Percentiles rank a stretch among this genome's conserved stretches.
Evolutionary conservation across 2,113 vertebrate genomes (phyloP).

Genomic region (Heteronetta atricapilla): DNA sequence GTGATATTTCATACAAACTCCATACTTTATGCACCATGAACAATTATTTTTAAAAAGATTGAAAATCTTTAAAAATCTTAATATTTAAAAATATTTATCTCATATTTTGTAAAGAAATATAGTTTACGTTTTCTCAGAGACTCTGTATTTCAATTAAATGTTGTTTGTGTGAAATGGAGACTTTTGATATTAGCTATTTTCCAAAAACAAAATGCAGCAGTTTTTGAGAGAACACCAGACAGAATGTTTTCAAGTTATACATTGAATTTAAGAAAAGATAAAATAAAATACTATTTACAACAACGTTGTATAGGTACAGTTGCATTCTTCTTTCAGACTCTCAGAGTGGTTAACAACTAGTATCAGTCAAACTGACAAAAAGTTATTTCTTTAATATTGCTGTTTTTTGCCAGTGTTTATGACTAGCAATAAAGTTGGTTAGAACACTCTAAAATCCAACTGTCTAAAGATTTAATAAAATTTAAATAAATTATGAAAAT

Average conservation of each 20-base stretch:
- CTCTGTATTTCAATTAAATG: not conserved
- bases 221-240: not conserved
- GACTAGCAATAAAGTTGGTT: not conserved
- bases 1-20: not conserved
- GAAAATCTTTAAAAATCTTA: not conserved
- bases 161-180: not conserved
- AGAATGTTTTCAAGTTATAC: not conserved
- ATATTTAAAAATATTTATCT: not conserved
- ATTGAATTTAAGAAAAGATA: not conserved
- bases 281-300: not conserved
- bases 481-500: not conserved
- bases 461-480: not conserved
- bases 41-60: not conserved
- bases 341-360: not conserved
- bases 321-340: not conserved
- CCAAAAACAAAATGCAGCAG: not conserved
- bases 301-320: not conserved
- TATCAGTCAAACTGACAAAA: not conserved
- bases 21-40: not conserved
- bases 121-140: not conserved
- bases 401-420: not conserved
- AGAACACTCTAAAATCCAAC: not conserved
- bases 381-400: not conserved
- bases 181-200: not conserved
- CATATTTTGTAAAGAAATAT: not conserved